phyloP scores from a whole-genome alignment of 2,113 vertebrate genomes.

The Lepus timidus region DNA sequence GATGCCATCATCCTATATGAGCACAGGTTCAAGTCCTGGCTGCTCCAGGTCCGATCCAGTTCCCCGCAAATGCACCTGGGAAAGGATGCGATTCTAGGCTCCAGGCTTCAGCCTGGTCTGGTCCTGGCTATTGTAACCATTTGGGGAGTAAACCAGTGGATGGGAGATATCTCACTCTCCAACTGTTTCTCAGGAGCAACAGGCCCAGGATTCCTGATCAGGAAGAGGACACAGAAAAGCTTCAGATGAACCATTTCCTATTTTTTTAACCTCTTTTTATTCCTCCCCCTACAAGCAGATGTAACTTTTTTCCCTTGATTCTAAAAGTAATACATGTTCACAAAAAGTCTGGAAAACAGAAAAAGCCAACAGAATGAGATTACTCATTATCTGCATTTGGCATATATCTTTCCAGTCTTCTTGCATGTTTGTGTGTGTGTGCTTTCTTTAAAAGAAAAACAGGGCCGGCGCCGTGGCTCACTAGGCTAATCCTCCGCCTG shows the following conservation, averaged over 20 bases:
- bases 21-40: too few species aligned
- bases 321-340: background rate
- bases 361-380: constrained; percentile 9
- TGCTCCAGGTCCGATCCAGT: too few species aligned
- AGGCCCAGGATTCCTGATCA: background rate
- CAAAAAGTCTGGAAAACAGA: background rate
- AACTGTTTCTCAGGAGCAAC: too few species aligned
- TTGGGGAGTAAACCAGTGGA: too few species aligned
- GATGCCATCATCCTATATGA: too few species aligned
- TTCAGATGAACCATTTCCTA: background rate
- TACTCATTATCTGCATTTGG: background rate
- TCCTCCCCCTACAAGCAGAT: background rate
- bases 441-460: background rate
- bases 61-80: too few species aligned
- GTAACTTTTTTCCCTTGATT: background rate
- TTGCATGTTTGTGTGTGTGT: too few species aligned
- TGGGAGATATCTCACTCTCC: too few species aligned
- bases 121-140: too few species aligned
- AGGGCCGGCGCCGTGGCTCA: too few species aligned
- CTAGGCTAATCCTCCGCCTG: too few species aligned
- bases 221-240: background rate
- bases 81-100: too few species aligned
- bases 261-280: background rate
- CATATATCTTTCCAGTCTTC: background rate
- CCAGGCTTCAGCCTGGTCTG: background rate